Conservation (phyloP, 1,140 invertebrate species). For the Orius laevigatus region DNA sequence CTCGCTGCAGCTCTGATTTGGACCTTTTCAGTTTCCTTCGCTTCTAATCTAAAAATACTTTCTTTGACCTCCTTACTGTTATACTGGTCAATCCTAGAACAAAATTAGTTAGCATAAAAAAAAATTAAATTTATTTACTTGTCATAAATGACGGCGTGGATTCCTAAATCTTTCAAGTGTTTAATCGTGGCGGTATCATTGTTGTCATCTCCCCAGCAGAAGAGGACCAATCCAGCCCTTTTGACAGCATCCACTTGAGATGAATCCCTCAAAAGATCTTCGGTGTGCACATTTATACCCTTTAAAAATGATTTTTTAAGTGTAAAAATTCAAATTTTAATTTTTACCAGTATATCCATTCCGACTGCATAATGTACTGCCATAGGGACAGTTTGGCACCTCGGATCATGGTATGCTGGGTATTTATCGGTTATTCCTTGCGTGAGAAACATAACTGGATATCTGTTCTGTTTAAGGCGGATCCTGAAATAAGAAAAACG, state of each 20-base stretch:
- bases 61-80: conserved; percentile 65
- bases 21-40: conserved; percentile 53
- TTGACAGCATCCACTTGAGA: conserved; percentile 51
- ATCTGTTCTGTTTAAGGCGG: conserved; percentile 83
- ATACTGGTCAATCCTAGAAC: conserved; percentile 51
- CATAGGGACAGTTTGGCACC: conserved; percentile 62
- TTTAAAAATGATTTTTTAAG: conserved; percentile 17
- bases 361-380: conserved; percentile 66
- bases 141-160: conserved; percentile 89
- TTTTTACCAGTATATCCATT: conserved; percentile 48
- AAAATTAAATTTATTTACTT: conserved; percentile 31
- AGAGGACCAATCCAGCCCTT: conserved; percentile 64
- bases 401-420: conserved; percentile 62
- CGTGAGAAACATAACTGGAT: conserved; percentile 86
- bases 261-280: conserved; percentile 72
- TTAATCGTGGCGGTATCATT: conserved; percentile 76
- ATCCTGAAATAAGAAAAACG: conserved; percentile 32
- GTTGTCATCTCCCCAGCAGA: conserved; percentile 94
- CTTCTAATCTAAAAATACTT: conserved; percentile 63
- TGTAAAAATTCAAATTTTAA: no score
- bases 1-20: conserved; percentile 34
- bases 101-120: conserved; percentile 9
- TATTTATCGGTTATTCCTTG: conserved; percentile 69
- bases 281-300: conserved; percentile 82
- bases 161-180: conserved; percentile 65